Base-by-base conservation (phyloP, 2,797 vertebrate genomes). In the Capromys pilorides region DNA sequence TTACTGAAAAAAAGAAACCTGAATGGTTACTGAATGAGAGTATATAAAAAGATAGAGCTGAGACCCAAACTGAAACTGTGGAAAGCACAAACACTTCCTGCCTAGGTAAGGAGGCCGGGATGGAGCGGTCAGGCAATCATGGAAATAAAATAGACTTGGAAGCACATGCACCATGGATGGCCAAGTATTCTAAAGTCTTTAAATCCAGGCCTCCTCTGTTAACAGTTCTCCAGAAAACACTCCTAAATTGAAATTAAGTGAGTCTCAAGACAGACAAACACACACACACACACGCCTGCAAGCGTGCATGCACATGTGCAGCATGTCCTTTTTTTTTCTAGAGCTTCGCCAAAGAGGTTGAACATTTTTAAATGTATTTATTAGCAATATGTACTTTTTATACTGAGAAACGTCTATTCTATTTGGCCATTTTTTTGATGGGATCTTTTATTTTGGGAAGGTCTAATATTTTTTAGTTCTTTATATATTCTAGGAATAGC, bases 171-270 rank as follows among this genome's bases (percentile, higher is more conserved):
- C 4, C 49, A 67, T 24, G 39, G 36, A n/a, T 39, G 18, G 22
- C 3, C 36, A 59, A 16, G 24, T 22, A 54, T 54, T 45, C 45
- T 57, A 36, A 66, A 2, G 26, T 14, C 36, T 71, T 87, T 31
- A 14, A 83, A 39, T 85, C 80, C 36, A 61, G 66, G 41, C 1
- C 66, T 93, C 41, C 6, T 4, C 33, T 39, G 39, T 31, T 78
- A 81, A 80, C 49, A 57, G 45, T 90, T 84, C 57, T 86, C 85
- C 75, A 57, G 22, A n/a, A 94, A 86, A 83, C 31, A 57, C 61
- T 71, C 61, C 67, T 61, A 57, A 86, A 33, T 33, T 54, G 45
- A 94, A 86, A 85, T 66, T 59, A 73, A 88, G 57, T 57, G 33
- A 7, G 4, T 67, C 39, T 83, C 14, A 19, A 91, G 59, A 92